Evolutionary conservation across 2,797 vertebrate genomes (phyloP).

Genomic region (Alexandromys oeconomus): DNA sequence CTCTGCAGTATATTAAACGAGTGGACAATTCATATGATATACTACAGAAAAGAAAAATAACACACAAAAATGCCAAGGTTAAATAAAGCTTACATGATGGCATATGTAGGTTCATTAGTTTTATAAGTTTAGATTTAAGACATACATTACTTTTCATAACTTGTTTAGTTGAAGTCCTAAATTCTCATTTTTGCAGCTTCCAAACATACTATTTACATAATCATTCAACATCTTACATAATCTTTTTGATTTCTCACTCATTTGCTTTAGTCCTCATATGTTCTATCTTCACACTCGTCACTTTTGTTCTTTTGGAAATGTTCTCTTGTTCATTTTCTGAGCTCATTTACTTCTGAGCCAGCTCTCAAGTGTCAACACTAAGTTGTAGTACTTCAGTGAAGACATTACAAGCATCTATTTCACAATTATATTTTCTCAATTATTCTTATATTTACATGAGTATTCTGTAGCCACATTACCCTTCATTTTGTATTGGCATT

Average conservation of each 20-base stretch:
- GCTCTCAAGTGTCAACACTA: constrained; percentile 14
- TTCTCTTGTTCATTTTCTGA: neutral
- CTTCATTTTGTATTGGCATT: neutral
- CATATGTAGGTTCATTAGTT: neutral
- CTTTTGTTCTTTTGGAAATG: neutral
- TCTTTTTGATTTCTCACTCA: neutral
- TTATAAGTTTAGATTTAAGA: neutral
- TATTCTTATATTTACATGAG: neutral
- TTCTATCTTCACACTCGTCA: neutral
- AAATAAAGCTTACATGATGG: neutral
- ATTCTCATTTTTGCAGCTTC: neutral
- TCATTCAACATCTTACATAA: neutral
- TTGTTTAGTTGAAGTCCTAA: neutral
- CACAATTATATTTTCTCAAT: neutral
- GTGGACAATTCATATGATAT: neutral
- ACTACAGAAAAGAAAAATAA: neutral
- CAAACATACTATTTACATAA: neutral
- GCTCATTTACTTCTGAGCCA: constrained; percentile 11
- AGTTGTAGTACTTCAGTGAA: neutral
- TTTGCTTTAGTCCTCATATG: neutral
- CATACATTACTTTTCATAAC: constrained; percentile 1
- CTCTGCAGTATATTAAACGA: neutral
- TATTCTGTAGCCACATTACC: neutral
- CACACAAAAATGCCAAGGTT: neutral
- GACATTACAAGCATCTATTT: neutral